Evolutionary conservation across 2,888 invertebrate species (phyloP), one percentile per base, ranked within the genome.

Genomic region (Danaus chrysippus): DNA sequence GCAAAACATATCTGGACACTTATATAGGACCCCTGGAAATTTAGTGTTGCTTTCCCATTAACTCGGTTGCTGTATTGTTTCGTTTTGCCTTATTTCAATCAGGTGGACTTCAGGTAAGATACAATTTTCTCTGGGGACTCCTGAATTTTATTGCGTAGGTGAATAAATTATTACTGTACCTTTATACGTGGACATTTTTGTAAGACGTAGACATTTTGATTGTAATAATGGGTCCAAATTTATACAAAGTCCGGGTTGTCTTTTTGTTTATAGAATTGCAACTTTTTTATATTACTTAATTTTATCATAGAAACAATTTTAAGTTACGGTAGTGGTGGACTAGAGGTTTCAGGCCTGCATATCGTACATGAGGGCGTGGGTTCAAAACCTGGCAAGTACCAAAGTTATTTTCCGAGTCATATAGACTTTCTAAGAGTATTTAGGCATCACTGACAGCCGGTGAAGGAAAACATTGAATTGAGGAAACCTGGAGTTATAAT

Each of bases 61-160:
- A 85, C 78, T 84, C 74, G 73, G 80, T 79, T 72, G 75, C 70
- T 84, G 75, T 82, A 84, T 82, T 86, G 83, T 86, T 86, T 81
- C 74, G 76, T 71, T 74, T 76, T 71, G 78, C 78, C 78, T 82
- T 85, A 82, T 82, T 87, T 85, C 84, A 83, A 84, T 85, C 79
- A 79, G 74, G 73, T 68, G 67, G 68, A 67, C 72, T 70, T 71
- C 71, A 67, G 70, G 67, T 67, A 63, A 63, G 63, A 56, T 63
- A 67, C 60, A 64, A 64, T 67, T 67, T 64, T 54, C 62, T 56
- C 42, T 15, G 43, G 57, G 55, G 61, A 53, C 59, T 61, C 59
- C 49, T 57, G 60, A 62, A 66, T 64, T 68, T 68, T 66, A 71
- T 62, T 63, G 43, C 60, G 56, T 10, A 49, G 41, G 58, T 46